Evolutionary conservation across 2,113 vertebrate species (phyloP).

Genomic region (mouse (Mus musculus)): DNA sequence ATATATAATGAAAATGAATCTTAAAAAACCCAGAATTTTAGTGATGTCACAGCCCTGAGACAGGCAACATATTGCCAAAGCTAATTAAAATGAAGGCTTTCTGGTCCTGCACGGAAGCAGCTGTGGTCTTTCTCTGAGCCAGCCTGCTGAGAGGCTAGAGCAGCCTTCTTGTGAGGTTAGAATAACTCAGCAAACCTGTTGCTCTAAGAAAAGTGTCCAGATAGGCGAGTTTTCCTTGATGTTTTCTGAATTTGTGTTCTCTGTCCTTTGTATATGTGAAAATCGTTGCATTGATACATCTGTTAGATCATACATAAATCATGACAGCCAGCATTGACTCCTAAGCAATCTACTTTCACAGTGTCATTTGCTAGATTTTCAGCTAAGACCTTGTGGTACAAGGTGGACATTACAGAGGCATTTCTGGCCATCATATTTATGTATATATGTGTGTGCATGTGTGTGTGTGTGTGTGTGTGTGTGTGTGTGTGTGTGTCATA

Average conservation of each 20-base stretch:
- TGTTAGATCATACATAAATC: not conserved
- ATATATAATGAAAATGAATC: not conserved
- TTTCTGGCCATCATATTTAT: not conserved
- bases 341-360: no score
- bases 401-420: not conserved
- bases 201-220: not conserved
- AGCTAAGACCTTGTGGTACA: not conserved
- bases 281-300: not conserved
- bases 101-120: not conserved
- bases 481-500: no score
- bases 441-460: no score
- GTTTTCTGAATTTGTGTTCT: not conserved
- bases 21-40: not conserved
- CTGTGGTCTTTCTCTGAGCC: not conserved
- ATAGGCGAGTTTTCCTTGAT: not conserved
- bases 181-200: not conserved
- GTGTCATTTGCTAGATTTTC: not conserved
- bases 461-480: no score
- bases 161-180: not conserved
- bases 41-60: not conserved
- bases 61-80: not conserved
- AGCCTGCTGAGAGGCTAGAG: not conserved
- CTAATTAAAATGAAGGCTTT: not conserved
- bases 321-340: not conserved
- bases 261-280: not conserved